A percentile compares a stretch with the other conserved stretches of the same genome.
Evolutionary conservation across 2,113 vertebrate genomes (phyloP).

Genomic region (Lophochroa leadbeateri): DNA sequence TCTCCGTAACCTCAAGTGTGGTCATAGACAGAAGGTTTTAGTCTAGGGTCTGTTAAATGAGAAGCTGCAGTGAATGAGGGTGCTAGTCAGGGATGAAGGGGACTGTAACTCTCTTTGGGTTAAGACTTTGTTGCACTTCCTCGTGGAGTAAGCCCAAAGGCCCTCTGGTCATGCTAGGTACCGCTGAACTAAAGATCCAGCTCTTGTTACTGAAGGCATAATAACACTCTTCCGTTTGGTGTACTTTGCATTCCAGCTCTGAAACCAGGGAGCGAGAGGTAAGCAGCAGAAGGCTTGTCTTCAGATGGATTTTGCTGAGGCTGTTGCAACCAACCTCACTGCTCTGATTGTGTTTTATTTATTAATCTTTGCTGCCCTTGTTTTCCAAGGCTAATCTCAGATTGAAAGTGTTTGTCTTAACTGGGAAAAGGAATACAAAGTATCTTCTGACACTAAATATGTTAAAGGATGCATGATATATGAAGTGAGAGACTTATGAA

Average conservation of each 20-base stretch:
- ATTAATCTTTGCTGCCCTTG: slow-evolving; percentile 29
- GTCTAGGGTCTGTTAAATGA: background rate
- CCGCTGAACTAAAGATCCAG: background rate
- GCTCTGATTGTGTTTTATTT: slow-evolving; percentile 34
- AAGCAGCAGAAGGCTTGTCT: background rate
- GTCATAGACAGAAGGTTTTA: background rate
- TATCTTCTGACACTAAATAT: background rate
- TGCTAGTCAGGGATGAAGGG: slow-evolving; percentile 38
- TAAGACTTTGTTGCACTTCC: background rate
- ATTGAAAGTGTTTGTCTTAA: slow-evolving; percentile 77
- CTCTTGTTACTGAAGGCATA: background rate
- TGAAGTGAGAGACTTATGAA: background rate
- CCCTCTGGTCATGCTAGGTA: background rate
- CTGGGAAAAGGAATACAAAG: slow-evolving; percentile 60
- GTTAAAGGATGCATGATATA: background rate
- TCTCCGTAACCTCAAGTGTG: background rate
- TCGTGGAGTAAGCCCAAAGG: background rate
- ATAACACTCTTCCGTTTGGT: background rate
- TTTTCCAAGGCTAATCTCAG: slow-evolving; percentile 44
- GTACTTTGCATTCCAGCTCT: background rate
- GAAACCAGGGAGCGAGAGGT: background rate
- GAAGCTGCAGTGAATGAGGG: slow-evolving; percentile 70
- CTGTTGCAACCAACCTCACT: background rate
- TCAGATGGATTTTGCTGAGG: background rate
- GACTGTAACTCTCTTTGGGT: background rate